Evolutionary conservation across 2,797 vertebrate genomes (phyloP).

Genomic region (Echiichthys vipera): DNA sequence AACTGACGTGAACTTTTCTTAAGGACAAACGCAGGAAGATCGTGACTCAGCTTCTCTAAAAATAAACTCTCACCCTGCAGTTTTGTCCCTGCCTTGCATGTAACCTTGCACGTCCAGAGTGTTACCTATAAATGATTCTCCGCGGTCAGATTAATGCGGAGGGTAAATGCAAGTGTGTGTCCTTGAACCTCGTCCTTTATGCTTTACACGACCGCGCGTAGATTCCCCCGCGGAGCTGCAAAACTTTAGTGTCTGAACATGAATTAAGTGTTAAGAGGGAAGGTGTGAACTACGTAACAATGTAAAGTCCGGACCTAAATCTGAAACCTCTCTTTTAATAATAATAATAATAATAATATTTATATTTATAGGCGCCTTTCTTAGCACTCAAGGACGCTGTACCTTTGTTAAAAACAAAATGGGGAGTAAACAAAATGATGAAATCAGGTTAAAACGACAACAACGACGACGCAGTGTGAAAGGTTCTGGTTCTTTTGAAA

Average conservation of each 20-base stretch:
- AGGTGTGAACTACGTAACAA: background rate
- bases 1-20: too few relatives aligned
- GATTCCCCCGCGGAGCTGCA: background rate
- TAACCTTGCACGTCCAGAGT: background rate
- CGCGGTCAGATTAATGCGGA: background rate
- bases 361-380: too few relatives aligned
- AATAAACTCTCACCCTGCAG: background rate
- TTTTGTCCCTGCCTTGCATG: background rate
- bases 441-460: too few relatives aligned
- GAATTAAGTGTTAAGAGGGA: background rate
- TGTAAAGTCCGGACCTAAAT: background rate
- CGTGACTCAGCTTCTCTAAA: too few relatives aligned
- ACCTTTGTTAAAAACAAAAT: too few relatives aligned
- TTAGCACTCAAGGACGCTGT: too few relatives aligned
- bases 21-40: too few relatives aligned
- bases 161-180: background rate
- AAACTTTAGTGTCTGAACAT: background rate
- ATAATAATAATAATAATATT: too few relatives aligned
- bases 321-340: too few relatives aligned
- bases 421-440: too few relatives aligned
- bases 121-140: background rate
- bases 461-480: too few relatives aligned
- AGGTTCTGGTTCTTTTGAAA: slow-evolving; percentile 55
- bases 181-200: slow-evolving; percentile 12
- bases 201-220: background rate